Percentiles rank a stretch among this genome's conserved stretches.
Conservation (phyloP, 2,113 vertebrate species). For the Petrocephalus microphthalmus region DNA sequence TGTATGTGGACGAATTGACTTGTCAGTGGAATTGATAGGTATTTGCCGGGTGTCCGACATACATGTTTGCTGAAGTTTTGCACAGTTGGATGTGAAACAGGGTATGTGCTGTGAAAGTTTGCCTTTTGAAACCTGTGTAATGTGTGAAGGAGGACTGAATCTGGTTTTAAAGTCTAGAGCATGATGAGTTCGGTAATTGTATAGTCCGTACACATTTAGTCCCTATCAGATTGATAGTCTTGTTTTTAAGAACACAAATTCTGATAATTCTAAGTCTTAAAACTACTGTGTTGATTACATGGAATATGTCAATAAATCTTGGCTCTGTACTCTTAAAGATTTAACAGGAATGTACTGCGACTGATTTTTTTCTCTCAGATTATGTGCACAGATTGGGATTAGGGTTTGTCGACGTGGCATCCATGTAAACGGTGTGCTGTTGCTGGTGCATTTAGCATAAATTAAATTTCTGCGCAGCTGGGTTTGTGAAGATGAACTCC, state of each 20-base stretch:
- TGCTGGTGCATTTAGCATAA: not conserved
- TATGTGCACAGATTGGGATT: not conserved
- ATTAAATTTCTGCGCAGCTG: not conserved
- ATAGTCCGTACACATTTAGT: slow-evolving; percentile 16
- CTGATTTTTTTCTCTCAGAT: not conserved
- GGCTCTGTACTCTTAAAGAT: slow-evolving; percentile 16
- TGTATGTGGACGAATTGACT: not conserved
- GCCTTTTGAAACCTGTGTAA: slow-evolving; percentile 8
- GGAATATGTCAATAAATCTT: slow-evolving; percentile 21
- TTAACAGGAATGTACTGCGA: not conserved
- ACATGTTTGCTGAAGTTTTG: slow-evolving; percentile 11
- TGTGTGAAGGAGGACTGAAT: not conserved
- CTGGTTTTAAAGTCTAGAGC: slow-evolving; percentile 9
- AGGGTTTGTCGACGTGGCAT: not conserved
- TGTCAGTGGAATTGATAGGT: not conserved
- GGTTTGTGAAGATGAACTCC: not conserved
- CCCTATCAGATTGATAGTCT: not conserved
- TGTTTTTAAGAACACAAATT: slow-evolving; percentile 15
- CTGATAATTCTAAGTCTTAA: slow-evolving; percentile 15
- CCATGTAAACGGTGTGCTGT: no score
- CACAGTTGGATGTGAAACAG: slow-evolving; percentile 20
- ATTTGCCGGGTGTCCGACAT: not conserved
- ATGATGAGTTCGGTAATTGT: slow-evolving; percentile 17
- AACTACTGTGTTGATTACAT: slow-evolving; percentile 23
- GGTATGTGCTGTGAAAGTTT: slow-evolving; percentile 17